Base-by-base conservation (phyloP, 2,797 vertebrate genomes). In the Thalassophryne amazonica region DNA sequence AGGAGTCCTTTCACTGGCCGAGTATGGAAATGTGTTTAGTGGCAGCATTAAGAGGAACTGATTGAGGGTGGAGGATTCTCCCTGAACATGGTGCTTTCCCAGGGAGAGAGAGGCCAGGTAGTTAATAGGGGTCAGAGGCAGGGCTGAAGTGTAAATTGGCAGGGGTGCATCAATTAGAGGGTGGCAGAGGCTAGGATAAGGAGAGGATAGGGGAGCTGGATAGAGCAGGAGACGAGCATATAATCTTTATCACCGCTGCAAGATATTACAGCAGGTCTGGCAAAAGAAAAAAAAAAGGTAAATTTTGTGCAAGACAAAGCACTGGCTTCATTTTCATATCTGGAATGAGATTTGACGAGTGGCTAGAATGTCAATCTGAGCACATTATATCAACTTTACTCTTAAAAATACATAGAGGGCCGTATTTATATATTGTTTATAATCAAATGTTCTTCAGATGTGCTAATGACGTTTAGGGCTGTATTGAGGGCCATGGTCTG, bases 121-220 rank as follows among this genome's bases (percentile, higher is more conserved):
- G 81, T 90, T 92, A 92, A 92, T 92, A 89, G 90, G 89, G 90
- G 90, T 92, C 90, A 90, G 80, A 81, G 86, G 73, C 80, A 78
- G 85, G 89, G 86, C 87, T 87, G 88, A 81, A 90, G 88, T 89
- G 84, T 89, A 87, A 90, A 92, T 91, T 91, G 90, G 90, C 89
- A 90, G 85, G 84, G 88, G 88, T 91, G 90, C 88, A 90, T 91
- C 88, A 91, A 91, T 90, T 91, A 91, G 83, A 84, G 78, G 77
- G 77, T 85, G 86, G 83, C 87, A 88, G 84, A 91, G 86, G 89
- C 85, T 84, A 85, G 81, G 84, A 90, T 89, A 88, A 90, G 87
- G 73, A 84, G 75, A 81, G 76, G 69, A 81, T 76, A 80, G 69
- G 69, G 37, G 76, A 71, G 81, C 65, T 61, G 68, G 77, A 85